phyloP scores from a whole-genome alignment of 2,888 invertebrate genomes.

The Exephanes ischioxanthus region DNA sequence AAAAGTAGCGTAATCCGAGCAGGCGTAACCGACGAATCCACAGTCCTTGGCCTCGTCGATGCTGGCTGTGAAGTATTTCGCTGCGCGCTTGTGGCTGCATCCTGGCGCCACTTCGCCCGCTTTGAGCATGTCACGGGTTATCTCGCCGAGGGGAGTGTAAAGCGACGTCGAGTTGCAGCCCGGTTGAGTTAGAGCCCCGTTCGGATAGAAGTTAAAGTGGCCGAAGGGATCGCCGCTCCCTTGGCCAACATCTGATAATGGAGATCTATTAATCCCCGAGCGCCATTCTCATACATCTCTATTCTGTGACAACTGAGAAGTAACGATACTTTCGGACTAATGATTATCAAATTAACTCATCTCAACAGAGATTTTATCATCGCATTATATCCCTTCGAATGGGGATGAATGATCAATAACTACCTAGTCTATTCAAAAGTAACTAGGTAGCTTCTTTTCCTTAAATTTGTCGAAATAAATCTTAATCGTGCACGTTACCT shows the following conservation, averaged over 20 bases:
- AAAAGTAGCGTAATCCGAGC: conserved; percentile 79
- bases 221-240: conserved; percentile 82
- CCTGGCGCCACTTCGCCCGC: conserved; percentile 83
- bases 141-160: conserved; percentile 74
- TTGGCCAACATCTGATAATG: conserved; percentile 77
- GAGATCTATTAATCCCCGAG: not conserved
- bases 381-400: not conserved
- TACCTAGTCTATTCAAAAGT: too few relatives aligned
- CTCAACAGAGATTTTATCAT: not conserved
- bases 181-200: conserved; percentile 82
- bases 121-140: conserved; percentile 77
- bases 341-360: not conserved
- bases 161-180: conserved; percentile 80
- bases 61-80: conserved; percentile 81
- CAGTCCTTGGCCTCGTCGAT: conserved; percentile 82
- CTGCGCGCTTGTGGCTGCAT: conserved; percentile 79
- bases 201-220: conserved; percentile 84
- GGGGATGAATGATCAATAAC: not conserved
- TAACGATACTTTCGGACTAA: not conserved
- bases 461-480: too few relatives aligned
- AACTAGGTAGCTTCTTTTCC: not conserved
- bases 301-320: not conserved
- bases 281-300: not conserved
- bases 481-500: not conserved
- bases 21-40: conserved; percentile 82